phyloP scores from a whole-genome alignment of 2,797 vertebrate genomes.

The Cygnus olor region DNA sequence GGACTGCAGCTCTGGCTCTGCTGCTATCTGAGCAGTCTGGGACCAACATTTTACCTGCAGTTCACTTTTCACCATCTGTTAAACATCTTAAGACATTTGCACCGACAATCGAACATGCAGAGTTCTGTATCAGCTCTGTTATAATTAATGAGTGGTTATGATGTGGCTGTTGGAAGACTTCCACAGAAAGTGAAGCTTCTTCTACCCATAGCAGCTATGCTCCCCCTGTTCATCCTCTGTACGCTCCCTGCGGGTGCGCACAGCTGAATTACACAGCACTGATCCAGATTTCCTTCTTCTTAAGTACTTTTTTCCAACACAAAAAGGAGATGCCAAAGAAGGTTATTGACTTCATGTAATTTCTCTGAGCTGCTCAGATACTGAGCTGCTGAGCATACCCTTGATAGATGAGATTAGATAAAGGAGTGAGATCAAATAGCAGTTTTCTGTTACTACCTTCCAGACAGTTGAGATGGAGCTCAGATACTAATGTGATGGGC shows the following conservation, averaged over 20 bases:
- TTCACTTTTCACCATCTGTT: slow-evolving; percentile 64
- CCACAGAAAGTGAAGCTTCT: slow-evolving; percentile 44
- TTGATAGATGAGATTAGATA: slow-evolving; percentile 68
- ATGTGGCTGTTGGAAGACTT: slow-evolving; percentile 56
- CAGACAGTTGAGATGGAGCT: slow-evolving; percentile 62
- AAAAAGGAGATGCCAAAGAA: slow-evolving; percentile 25
- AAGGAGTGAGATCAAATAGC: slow-evolving; percentile 60
- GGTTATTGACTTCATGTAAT: slow-evolving; percentile 44
- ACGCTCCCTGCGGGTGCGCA: not conserved
- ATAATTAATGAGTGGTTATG: slow-evolving; percentile 53
- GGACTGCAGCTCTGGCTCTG: slow-evolving; percentile 30
- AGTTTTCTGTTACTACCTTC: slow-evolving; percentile 64
- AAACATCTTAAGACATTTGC: slow-evolving; percentile 52
- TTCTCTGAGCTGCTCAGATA: slow-evolving; percentile 52
- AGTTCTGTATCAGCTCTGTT: slow-evolving; percentile 47
- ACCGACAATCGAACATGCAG: not conserved
- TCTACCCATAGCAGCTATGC: not conserved
- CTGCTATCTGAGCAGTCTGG: slow-evolving; percentile 42
- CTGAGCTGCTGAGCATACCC: not conserved
- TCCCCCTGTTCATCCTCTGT: not conserved
- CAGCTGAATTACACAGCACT: not conserved
- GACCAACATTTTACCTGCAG: slow-evolving; percentile 59
- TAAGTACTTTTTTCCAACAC: slow-evolving; percentile 33
- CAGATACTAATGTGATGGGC: slow-evolving; percentile 51
- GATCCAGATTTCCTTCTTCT: not conserved